These are phyloP conservation scores for Eudasyphora cyanicolor DNA, from an alignment of 2,888 invertebrate genomes.

Conservation along the genomic window DNA sequence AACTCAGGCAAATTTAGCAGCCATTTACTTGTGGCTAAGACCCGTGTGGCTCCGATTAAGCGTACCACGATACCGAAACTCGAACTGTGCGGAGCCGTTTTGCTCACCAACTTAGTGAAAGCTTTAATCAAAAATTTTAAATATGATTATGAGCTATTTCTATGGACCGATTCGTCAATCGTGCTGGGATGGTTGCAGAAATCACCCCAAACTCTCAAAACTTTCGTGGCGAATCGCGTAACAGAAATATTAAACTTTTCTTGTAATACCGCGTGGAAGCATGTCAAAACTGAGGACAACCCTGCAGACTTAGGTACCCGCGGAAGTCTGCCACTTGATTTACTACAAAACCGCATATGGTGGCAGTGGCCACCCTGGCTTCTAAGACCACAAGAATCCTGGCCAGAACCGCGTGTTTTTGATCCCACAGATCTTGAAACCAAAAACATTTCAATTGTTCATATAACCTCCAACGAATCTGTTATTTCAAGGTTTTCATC, in stretches of 20 bases:
- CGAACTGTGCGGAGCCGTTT: constrained; percentile 14
- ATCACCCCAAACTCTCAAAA: neutral
- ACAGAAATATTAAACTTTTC: neutral
- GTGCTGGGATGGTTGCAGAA: neutral
- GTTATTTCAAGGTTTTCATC: neutral
- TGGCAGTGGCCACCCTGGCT: constrained; percentile 13
- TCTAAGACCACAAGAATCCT: neutral
- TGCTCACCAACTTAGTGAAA: neutral
- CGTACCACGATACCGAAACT: constrained; percentile 25
- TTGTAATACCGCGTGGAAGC: neutral
- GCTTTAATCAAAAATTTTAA: neutral
- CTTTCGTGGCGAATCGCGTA: neutral
- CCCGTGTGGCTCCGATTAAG: constrained; percentile 30
- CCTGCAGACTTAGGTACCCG: neutral
- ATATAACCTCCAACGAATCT: neutral
- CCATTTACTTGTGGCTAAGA: constrained; percentile 9
- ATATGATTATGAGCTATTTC: neutral
- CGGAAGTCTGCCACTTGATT: neutral
- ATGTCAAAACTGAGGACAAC: neutral
- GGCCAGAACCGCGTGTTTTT: neutral
- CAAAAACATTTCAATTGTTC: neutral
- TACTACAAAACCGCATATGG: neutral
- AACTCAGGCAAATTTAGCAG: neutral
- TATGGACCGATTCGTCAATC: neutral
- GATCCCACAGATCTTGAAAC: neutral